Evolutionary conservation across 2,888 invertebrate species (phyloP).

Genomic region (Parapristionchus giblindavisi): DNA sequence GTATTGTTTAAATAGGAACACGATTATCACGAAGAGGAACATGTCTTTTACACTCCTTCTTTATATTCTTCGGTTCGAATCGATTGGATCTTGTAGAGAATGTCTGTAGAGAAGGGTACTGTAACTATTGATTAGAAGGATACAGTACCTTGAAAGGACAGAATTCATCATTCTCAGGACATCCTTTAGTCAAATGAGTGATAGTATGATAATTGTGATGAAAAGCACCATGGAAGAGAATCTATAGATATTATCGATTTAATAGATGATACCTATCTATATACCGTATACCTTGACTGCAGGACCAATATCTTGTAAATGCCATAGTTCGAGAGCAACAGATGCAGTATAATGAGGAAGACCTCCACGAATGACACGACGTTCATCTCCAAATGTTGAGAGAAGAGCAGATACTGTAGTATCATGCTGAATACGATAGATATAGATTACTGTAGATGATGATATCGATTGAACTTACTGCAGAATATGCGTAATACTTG

Average conservation of each 20-base stretch:
- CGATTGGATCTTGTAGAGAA: constrained; percentile 25
- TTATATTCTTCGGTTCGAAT: constrained; percentile 29
- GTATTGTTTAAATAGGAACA: not conserved
- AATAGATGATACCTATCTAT: not conserved
- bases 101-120: not conserved
- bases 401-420: constrained; percentile 64
- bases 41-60: constrained; percentile 8
- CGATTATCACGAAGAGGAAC: constrained; percentile 24
- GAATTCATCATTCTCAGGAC: constrained; percentile 54
- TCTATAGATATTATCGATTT: constrained; percentile 38
- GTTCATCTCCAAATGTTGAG: constrained; percentile 65
- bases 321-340: constrained; percentile 64
- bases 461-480: constrained; percentile 49
- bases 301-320: constrained; percentile 52
- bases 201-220: constrained; percentile 61
- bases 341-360: constrained; percentile 66
- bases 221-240: constrained; percentile 63
- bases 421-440: constrained; percentile 57
- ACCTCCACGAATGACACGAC: constrained; percentile 61
- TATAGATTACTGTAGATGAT: not conserved
- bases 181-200: constrained; percentile 59
- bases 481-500: constrained; percentile 67
- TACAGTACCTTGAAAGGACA: constrained; percentile 50
- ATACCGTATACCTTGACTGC: constrained; percentile 49
- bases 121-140: not conserved